These are phyloP conservation scores for Norana najaformis DNA, from an alignment of 2,888 invertebrate species.

Conservation along the genomic window DNA sequence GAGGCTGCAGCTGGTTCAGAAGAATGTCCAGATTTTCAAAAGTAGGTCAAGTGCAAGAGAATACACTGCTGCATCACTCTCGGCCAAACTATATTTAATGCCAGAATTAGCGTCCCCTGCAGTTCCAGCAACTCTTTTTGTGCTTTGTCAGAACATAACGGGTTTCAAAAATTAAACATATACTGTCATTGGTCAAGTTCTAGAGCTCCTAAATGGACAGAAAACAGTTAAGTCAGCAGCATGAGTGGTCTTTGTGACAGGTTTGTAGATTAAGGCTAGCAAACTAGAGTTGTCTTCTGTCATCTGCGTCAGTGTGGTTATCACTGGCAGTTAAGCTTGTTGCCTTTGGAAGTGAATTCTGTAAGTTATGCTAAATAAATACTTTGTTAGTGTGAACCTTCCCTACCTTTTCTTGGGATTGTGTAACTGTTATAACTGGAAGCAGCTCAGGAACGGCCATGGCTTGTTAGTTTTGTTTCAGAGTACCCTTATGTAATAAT, in stretches of 20 bases:
- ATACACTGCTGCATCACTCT: not conserved
- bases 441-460: too few species aligned
- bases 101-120: not conserved
- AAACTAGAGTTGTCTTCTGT: too few species aligned
- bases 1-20: conserved; percentile 81
- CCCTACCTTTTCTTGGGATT: too few species aligned
- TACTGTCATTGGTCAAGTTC: too few species aligned
- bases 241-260: not conserved
- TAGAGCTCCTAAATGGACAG: not conserved
- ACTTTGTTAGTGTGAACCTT: too few species aligned
- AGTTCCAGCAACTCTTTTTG: not conserved
- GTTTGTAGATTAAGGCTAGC: not conserved
- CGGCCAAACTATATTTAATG: not conserved
- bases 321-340: too few species aligned
- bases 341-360: too few species aligned
- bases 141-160: not conserved
- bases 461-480: too few species aligned
- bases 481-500: too few species aligned
- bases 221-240: not conserved
- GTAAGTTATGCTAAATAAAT: too few species aligned
- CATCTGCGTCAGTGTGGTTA: too few species aligned
- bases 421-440: too few species aligned
- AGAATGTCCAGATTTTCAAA: conserved; percentile 86
- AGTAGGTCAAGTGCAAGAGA: conserved; percentile 44
- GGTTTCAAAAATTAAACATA: not conserved